phyloP scores from a whole-genome alignment of 2,113 vertebrate genomes.

The Equus quagga region DNA sequence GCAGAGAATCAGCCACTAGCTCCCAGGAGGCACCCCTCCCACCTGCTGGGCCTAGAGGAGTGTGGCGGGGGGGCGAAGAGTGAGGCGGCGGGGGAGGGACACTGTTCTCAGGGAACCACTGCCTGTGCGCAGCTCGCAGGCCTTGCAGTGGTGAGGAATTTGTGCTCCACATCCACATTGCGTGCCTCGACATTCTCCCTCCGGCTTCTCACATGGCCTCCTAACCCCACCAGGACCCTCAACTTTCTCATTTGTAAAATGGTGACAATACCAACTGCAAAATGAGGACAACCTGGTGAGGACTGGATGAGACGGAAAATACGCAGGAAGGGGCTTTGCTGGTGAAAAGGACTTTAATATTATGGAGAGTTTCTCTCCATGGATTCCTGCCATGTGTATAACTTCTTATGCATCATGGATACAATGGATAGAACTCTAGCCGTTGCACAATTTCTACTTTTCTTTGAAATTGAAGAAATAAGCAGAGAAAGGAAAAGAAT shows the following conservation, averaged over 20 bases:
- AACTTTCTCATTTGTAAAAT: rapidly evolving
- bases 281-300: rapidly evolving
- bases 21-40: rapidly evolving
- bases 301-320: rapidly evolving
- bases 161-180: rapidly evolving
- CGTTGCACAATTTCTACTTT: not conserved
- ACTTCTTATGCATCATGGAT: rapidly evolving
- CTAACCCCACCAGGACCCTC: not conserved
- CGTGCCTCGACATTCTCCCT: rapidly evolving
- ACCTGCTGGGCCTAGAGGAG: rapidly evolving
- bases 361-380: rapidly evolving
- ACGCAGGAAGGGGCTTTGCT: rapidly evolving
- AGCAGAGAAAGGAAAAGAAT: not conserved
- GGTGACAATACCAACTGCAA: rapidly evolving
- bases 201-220: rapidly evolving
- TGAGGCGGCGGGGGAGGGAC: rapidly evolving
- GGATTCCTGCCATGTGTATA: rapidly evolving
- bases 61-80: rapidly evolving
- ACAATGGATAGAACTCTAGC: rapidly evolving
- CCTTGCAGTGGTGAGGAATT: not conserved
- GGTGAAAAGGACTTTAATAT: rapidly evolving
- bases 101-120: rapidly evolving
- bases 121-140: rapidly evolving
- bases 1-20: not conserved
- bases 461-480: not conserved